phyloP scores from a whole-genome alignment of 2,888 invertebrate species.

The Zeuzera pyrina region DNA sequence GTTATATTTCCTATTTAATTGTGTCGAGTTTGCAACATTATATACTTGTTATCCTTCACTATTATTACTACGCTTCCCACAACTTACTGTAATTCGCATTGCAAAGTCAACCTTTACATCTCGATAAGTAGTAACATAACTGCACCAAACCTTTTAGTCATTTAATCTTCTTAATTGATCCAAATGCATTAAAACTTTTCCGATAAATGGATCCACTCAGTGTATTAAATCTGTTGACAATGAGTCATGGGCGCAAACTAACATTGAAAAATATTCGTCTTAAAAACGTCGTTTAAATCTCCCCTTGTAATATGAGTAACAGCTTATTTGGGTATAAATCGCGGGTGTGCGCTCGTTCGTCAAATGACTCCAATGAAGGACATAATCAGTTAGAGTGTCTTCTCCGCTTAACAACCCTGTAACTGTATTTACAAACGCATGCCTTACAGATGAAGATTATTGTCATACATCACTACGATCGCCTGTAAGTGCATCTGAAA shows the following conservation, averaged over 20 bases:
- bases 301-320: constrained; percentile 62
- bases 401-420: constrained; percentile 33
- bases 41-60: constrained; percentile 22
- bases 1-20: constrained; percentile 67
- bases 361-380: constrained; percentile 51
- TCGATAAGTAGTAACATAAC: neutral
- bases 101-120: constrained; percentile 29
- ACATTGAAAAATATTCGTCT: constrained; percentile 50
- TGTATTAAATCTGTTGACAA: constrained; percentile 61
- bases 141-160: constrained; percentile 3
- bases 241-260: constrained; percentile 39
- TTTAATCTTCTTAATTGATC: constrained; percentile 21
- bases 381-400: constrained; percentile 63
- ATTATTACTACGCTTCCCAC: constrained; percentile 43
- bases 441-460: constrained; percentile 19
- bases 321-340: constrained; percentile 52
- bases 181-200: constrained; percentile 36
- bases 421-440: constrained; percentile 28
- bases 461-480: no score
- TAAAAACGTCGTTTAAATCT: constrained; percentile 56
- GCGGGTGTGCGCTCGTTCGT: constrained; percentile 35
- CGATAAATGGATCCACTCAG: constrained; percentile 54
- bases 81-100: constrained; percentile 34
- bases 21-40: constrained; percentile 46
- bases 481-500: no score